Evolutionary conservation across 1,140 invertebrate genomes (phyloP).

Genomic region (Drosophila pseudoananassae): DNA sequence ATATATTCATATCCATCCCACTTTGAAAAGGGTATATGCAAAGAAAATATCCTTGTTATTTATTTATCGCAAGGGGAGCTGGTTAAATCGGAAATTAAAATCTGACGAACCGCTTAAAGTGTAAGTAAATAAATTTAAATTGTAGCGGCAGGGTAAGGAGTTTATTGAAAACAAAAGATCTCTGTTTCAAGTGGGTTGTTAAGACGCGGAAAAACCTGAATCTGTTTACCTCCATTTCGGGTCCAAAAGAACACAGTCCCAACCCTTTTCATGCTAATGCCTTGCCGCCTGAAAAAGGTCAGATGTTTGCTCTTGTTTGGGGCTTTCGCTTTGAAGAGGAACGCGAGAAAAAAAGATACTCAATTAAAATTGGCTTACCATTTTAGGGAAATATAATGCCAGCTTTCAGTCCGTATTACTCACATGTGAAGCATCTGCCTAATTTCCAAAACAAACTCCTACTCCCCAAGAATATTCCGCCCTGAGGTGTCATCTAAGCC

Average conservation of each 20-base stretch:
- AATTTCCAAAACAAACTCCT: conserved; percentile 16
- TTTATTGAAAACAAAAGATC: background rate
- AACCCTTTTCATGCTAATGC: conserved; percentile 32
- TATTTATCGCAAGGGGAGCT: background rate
- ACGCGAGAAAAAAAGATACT: conserved; percentile 11
- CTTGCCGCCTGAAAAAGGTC: conserved; percentile 7
- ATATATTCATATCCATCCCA: background rate
- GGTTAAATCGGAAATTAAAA: conserved; percentile 24
- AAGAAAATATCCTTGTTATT: background rate
- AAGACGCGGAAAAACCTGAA: conserved; percentile 13
- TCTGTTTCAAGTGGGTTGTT: background rate
- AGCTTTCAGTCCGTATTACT: background rate
- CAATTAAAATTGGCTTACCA: conserved; percentile 47
- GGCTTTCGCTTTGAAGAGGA: conserved; percentile 20
- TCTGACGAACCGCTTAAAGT: conserved; percentile 11
- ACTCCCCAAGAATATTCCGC: background rate
- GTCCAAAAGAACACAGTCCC: background rate
- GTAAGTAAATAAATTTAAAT: conserved; percentile 26
- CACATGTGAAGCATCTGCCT: conserved; percentile 33
- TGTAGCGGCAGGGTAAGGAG: background rate
- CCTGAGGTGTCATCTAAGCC: conserved; percentile 36
- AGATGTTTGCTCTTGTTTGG: conserved; percentile 21
- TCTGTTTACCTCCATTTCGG: conserved; percentile 2
- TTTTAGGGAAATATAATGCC: background rate
- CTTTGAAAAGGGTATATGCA: background rate